phyloP scores from a whole-genome alignment of 2,113 vertebrate genomes.

The Catharus minimus region DNA sequence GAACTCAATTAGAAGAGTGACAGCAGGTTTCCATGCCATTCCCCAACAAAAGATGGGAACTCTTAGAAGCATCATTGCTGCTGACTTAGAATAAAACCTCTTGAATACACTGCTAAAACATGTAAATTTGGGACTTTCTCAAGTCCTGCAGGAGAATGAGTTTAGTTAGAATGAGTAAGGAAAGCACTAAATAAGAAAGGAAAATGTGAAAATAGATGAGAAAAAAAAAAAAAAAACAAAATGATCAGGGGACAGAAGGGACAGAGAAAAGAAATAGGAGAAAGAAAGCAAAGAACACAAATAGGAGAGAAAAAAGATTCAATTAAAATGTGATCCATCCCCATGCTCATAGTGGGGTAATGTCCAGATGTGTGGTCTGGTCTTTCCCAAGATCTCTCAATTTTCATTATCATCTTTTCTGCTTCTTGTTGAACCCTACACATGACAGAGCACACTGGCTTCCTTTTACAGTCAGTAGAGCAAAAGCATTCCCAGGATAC shows the following conservation, averaged over 20 bases:
- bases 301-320: background rate
- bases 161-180: background rate
- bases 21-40: background rate
- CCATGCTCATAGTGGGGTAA: accelerated
- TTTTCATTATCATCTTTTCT: background rate
- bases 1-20: background rate
- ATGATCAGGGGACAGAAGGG: accelerated
- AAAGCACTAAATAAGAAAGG: background rate
- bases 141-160: background rate
- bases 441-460: background rate
- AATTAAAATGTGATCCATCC: background rate
- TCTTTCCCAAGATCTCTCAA: background rate
- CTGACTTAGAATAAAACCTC: background rate
- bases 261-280: background rate
- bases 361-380: accelerated
- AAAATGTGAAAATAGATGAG: background rate
- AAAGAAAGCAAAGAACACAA: background rate
- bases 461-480: background rate
- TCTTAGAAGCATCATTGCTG: accelerated
- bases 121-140: background rate
- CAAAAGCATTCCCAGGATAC: background rate
- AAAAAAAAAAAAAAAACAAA: background rate
- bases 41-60: background rate
- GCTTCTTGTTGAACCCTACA: background rate
- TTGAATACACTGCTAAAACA: background rate